Conservation (phyloP, 2,113 vertebrate species). For the Pedionomus torquatus region DNA sequence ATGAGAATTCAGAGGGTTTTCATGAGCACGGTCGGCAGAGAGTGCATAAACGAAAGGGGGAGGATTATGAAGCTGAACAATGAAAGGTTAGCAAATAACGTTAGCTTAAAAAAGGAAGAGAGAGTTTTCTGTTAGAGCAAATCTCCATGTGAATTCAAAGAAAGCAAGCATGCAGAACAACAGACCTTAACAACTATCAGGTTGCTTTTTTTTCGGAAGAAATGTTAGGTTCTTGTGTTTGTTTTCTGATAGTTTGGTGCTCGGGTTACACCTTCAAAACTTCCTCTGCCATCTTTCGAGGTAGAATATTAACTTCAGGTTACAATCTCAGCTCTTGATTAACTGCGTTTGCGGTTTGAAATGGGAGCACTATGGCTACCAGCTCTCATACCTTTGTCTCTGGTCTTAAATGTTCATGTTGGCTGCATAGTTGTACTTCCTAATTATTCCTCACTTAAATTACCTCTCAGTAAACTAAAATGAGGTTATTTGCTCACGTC, state of each 20-base stretch:
- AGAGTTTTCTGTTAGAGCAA: neutral
- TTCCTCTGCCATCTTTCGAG: rapidly evolving
- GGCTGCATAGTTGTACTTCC: neutral
- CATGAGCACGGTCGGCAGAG: neutral
- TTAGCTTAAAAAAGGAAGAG: neutral
- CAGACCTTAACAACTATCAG: neutral
- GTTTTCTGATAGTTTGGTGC: neutral
- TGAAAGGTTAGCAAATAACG: neutral
- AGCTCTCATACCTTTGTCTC: neutral
- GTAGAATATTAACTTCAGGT: constrained; percentile 27
- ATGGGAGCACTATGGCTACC: neutral
- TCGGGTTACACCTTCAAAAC: neutral
- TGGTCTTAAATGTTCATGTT: neutral
- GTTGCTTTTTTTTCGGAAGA: neutral
- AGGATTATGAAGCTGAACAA: neutral
- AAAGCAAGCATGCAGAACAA: neutral
- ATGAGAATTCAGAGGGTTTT: neutral
- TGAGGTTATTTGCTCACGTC: neutral
- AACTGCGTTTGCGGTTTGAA: neutral
- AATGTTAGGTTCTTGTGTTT: neutral
- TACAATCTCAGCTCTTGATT: constrained; percentile 18
- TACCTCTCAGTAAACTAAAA: constrained; percentile 1
- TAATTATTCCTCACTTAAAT: constrained; percentile 31
- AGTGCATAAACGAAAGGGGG: neutral
- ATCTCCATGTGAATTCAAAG: neutral